phyloP scores from a whole-genome alignment of 1,140 invertebrate species.

The Rhizoglyphus robini region DNA sequence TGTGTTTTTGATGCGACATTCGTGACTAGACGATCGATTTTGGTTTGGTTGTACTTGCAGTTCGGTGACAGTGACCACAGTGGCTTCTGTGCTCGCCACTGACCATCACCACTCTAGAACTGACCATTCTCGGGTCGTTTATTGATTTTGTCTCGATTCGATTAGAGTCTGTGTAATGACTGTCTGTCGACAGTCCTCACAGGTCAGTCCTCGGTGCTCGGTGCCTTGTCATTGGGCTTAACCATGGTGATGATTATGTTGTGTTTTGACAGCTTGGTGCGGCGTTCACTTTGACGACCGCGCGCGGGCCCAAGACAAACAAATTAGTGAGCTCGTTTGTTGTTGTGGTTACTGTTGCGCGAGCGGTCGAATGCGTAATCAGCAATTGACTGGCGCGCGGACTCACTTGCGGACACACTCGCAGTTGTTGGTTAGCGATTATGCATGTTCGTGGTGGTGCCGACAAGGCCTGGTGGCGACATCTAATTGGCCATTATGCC shows the following conservation, averaged over 20 bases:
- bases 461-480: background rate
- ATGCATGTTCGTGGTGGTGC: background rate
- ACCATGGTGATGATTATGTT: background rate
- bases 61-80: background rate
- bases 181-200: background rate
- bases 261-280: conserved; percentile 8
- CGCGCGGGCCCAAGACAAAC: too few species aligned
- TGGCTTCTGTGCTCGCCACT: background rate
- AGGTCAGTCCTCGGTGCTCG: background rate
- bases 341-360: background rate
- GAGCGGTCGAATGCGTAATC: background rate
- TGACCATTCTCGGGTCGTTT: too few species aligned
- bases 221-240: conserved; percentile 1
- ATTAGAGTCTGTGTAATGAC: background rate
- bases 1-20: background rate
- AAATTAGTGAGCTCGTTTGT: too few species aligned
- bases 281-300: background rate
- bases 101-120: too few species aligned
- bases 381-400: too few species aligned
- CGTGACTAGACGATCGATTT: background rate
- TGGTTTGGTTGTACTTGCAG: too few species aligned
- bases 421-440: background rate
- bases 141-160: background rate
- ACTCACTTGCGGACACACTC: too few species aligned
- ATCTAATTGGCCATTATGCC: conserved; percentile 2